Percentiles rank a stretch among this genome's conserved stretches.
These are phyloP conservation scores for Chaetops frenatus DNA, from an alignment of 2,113 vertebrate species.

Conservation along the genomic window DNA sequence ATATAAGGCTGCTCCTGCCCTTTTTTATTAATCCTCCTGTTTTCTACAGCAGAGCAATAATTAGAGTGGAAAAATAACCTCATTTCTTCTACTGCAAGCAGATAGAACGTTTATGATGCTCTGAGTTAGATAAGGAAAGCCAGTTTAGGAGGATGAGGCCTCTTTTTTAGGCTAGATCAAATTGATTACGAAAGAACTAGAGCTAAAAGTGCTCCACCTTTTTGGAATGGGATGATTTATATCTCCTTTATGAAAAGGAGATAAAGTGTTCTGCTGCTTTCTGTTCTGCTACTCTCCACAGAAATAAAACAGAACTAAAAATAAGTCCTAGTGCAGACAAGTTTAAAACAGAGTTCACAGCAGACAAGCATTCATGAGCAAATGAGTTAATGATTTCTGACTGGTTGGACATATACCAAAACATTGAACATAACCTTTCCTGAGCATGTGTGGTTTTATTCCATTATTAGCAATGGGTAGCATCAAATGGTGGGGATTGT, in stretches of 20 bases:
- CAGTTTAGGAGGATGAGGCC: not conserved
- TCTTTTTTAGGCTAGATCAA: not conserved
- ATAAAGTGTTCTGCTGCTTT: slow-evolving; percentile 50
- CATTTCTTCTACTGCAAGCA: not conserved
- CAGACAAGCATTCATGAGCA: slow-evolving; percentile 27
- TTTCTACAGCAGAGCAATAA: not conserved
- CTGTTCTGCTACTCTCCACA: not conserved
- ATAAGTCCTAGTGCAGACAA: slow-evolving; percentile 6
- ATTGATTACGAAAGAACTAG: not conserved
- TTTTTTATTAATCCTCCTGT: not conserved
- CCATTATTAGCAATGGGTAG: not conserved
- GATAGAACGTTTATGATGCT: not conserved
- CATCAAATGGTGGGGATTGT: not conserved
- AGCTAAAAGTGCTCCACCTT: slow-evolving; percentile 33
- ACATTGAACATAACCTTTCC: slow-evolving; percentile 28
- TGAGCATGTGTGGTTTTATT: not conserved
- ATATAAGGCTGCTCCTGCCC: not conserved
- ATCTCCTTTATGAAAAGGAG: slow-evolving; percentile 34
- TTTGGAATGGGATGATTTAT: slow-evolving; percentile 52
- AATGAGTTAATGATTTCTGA: slow-evolving; percentile 41
- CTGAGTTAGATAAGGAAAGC: not conserved
- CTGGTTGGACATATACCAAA: not conserved
- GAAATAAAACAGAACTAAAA: slow-evolving; percentile 54
- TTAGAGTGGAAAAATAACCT: not conserved
- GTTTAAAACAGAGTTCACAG: slow-evolving; percentile 52